Evolutionary conservation across 1,140 invertebrate species (phyloP), one percentile per base, ranked within the genome.

Genomic region (Macrobrachium nipponense): DNA sequence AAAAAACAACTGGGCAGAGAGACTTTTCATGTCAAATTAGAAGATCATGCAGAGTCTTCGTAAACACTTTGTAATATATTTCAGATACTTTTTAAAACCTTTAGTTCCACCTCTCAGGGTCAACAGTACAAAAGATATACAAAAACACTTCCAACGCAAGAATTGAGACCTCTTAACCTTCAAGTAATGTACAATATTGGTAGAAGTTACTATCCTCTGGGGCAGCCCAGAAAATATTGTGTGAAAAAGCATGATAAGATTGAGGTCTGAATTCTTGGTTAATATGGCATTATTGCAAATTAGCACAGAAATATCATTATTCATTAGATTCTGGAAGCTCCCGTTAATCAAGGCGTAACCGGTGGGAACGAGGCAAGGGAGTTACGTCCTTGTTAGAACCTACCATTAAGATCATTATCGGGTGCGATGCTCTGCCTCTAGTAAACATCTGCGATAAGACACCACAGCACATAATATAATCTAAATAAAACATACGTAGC

Each of bases 311-410:
- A 82, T 61, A 51, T 12, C 12, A 51, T 51, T 12, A 51, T 51
- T 51, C 51, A 51, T 51, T 6, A 51, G 51, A 73, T 36, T 68
- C 23, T 68, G 68, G 59, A 82, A 70, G 66, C 73, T 60, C 44
- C 79, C 79, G 70, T 80, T 64, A 75, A 75, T 70, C 80, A 82
- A 82, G 80, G 80, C 80, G 80, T 82, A 82, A 82, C 80, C 80
- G 80, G 80, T 82, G 80, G 80, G 80, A 82, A 82, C 59, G 80
- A 82, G 80, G 80, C 80, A 82, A 82, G 80, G 80, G 70, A 82
- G 68, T 82, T 82, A 82, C 80, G 80, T 82, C 80, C 80, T 82
- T 82, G 80, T 82, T 68, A 51, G 70, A 75, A 73, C 80, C 80
- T 82, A 82, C 80, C 80, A 82, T 58, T 82, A 82, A 75, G 51